phyloP scores from a whole-genome alignment of 2,113 vertebrate genomes.

The Silurus asotus region DNA sequence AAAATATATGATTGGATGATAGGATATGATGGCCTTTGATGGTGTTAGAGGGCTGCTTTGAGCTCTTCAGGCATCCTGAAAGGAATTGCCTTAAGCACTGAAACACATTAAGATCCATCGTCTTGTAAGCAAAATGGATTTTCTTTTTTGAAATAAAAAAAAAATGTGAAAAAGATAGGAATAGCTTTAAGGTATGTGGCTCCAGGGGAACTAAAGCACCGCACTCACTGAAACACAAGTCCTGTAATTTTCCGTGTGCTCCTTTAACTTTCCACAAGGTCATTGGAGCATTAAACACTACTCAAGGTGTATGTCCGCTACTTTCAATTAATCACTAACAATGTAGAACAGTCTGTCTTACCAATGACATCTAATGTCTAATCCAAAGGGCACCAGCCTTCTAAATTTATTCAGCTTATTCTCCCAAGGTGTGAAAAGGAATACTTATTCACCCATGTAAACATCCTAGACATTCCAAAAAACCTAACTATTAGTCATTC shows the following conservation, averaged over 20 bases:
- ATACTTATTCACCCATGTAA: conserved; percentile 56
- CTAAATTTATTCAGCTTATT: conserved; percentile 55
- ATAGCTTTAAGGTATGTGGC: conserved; percentile 31
- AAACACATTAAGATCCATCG: background rate
- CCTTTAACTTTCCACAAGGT: conserved; percentile 39
- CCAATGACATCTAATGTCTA: conserved; percentile 55
- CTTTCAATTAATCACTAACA: conserved; percentile 56
- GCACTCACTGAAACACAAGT: background rate
- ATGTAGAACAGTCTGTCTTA: conserved; percentile 41
- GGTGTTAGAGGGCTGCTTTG: background rate
- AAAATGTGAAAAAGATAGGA: background rate
- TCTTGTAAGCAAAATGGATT: conserved; percentile 6
- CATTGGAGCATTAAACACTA: conserved; percentile 45
- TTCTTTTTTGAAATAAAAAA: background rate
- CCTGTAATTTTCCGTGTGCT: conserved; percentile 42
- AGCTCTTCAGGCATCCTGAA: conserved; percentile 9
- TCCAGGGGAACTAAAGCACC: conserved; percentile 17
- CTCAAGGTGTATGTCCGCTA: conserved; percentile 23
- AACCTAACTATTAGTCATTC: conserved; percentile 46
- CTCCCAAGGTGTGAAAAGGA: conserved; percentile 57
- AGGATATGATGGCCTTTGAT: background rate
- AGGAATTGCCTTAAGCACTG: conserved; percentile 16
- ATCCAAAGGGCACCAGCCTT: conserved; percentile 48
- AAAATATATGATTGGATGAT: background rate
- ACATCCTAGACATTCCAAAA: conserved; percentile 35